Evolutionary conservation across 1,140 invertebrate species (phyloP), one percentile per base, ranked within the genome.

Genomic region (Eriosoma lanigerum): DNA sequence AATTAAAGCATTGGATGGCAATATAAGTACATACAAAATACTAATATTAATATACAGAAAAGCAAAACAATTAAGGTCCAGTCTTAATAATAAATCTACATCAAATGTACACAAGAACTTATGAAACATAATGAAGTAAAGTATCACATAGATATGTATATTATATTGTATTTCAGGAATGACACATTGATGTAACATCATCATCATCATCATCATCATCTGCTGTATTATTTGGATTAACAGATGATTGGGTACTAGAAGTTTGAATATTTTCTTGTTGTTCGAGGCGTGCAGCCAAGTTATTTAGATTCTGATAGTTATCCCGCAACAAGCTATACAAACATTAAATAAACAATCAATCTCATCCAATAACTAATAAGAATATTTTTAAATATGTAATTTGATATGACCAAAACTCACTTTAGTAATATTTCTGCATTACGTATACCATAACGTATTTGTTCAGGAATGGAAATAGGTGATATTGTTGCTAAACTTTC

Each of bases 61-160:
- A 78, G 62, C 75, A 78, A 78, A 76, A 78, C 56, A 75, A 75
- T 75, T 75, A 56, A 62, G 75, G 75, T 78, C 75, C 75, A 78
- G 75, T 78, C 75, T 62, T 62, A 56, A 38, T 56, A 78, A 78
- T 62, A 78, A 46, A 58, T 78, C 56, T 78, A 56, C 75, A 78
- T n/a, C n/a, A 78, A 78, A 56, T 56, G 19, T 78, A 52, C 32
- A 78, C 54, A 78, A 78, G 56, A 58, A 38, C 17, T 76, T 76
- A 72, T 29, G 52, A 72, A 52, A 72, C 46, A 72, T 72, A 52
- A 72, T 52, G 68, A 52, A 50, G 6, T n/a, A 70, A 70, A 70
- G 46, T 46, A 24, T n/a, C 19, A 46, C 24, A 62, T 26, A 4
- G 3, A 10, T n/a, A 1, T 48, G 24, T 46, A 60, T 8, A 60